Evolutionary conservation across 2,888 invertebrate genomes (phyloP).

Genomic region (Megaustenia siamemsis): DNA sequence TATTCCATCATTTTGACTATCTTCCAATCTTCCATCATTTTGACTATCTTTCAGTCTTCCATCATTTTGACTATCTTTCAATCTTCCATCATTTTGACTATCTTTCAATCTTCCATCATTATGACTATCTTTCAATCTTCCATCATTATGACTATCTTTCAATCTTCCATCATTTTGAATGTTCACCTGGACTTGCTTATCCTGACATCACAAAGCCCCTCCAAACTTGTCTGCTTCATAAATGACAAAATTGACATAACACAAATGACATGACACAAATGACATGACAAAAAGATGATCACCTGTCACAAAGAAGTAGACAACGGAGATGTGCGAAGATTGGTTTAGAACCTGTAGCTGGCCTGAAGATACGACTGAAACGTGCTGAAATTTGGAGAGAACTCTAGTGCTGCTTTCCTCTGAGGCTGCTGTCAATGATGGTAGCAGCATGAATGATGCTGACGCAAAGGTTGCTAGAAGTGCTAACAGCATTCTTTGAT

Average conservation of each 20-base stretch:
- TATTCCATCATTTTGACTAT: too few relatives aligned
- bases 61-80: too few relatives aligned
- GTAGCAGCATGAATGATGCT: neutral
- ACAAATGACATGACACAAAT: too few relatives aligned
- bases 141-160: neutral
- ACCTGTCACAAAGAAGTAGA: constrained; percentile 64
- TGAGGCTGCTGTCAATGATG: neutral
- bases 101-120: too few relatives aligned
- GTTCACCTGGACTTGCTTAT: neutral
- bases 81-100: too few relatives aligned
- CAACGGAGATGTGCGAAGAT: constrained; percentile 56
- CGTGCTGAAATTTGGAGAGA: neutral
- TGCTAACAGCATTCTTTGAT: neutral
- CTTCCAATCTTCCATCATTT: too few relatives aligned
- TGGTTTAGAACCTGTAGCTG: constrained; percentile 57
- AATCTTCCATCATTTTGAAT: neutral
- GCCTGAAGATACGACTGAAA: constrained; percentile 17
- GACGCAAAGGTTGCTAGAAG: neutral
- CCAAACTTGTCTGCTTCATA: too few relatives aligned
- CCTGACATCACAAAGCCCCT: too few relatives aligned
- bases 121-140: neutral
- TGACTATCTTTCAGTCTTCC: too few relatives aligned
- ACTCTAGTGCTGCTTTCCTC: neutral
- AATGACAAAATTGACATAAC: too few relatives aligned
- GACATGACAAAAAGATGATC: neutral